A percentile compares a stretch with the other conserved stretches of the same genome.
Evolutionary conservation across 2,888 invertebrate genomes (phyloP).

Genomic region (Lysandra coridon): DNA sequence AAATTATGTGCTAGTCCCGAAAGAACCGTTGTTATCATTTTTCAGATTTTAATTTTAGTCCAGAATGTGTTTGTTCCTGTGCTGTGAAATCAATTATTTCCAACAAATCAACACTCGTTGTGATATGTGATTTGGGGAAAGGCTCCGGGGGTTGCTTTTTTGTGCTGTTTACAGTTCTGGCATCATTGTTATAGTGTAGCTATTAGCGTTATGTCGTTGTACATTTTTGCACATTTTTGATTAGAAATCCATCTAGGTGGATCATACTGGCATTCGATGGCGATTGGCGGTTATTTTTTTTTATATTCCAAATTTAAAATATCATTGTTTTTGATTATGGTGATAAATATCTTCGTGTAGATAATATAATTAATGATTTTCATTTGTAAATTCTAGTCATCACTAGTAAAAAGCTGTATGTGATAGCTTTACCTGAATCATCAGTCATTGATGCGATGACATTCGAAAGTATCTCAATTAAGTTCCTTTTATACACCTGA

Average conservation of each 20-base stretch:
- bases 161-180: background rate
- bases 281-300: background rate
- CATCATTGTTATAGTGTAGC: slow-evolving; percentile 1
- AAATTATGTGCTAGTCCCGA: slow-evolving; percentile 80
- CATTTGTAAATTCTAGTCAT: slow-evolving; percentile 25
- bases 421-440: slow-evolving; percentile 10
- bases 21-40: slow-evolving; percentile 76
- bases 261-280: background rate
- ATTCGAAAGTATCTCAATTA: slow-evolving; percentile 18
- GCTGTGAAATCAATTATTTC: slow-evolving; percentile 71
- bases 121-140: slow-evolving; percentile 46
- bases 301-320: background rate
- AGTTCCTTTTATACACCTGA: slow-evolving; percentile 16
- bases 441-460: background rate
- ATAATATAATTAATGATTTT: background rate
- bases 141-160: slow-evolving; percentile 58
- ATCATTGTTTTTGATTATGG: background rate
- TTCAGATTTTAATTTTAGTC: slow-evolving; percentile 79
- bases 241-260: background rate
- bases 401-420: slow-evolving; percentile 1
- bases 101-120: slow-evolving; percentile 74
- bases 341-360: background rate
- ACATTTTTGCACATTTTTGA: background rate
- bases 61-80: slow-evolving; percentile 79
- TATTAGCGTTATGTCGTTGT: slow-evolving; percentile 11